A percentile compares a stretch with the other conserved stretches of the same genome.
phyloP scores from a whole-genome alignment of 2,888 invertebrate species.

The Drosophila ustulata region DNA sequence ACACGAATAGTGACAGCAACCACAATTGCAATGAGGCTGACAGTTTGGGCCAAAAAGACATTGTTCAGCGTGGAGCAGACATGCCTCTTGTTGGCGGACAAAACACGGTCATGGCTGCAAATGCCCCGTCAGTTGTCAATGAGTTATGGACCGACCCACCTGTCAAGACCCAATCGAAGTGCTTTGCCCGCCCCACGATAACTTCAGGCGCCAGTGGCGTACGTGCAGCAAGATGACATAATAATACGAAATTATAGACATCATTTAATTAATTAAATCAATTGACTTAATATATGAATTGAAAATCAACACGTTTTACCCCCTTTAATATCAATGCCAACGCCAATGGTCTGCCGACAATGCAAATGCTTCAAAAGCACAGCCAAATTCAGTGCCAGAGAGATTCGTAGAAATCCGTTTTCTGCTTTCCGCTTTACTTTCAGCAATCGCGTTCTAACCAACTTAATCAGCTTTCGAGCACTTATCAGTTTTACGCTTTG shows the following conservation, averaged over 20 bases:
- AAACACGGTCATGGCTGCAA: slow-evolving; percentile 5
- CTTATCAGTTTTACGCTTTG: slow-evolving; percentile 39
- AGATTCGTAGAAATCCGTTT: slow-evolving; percentile 46
- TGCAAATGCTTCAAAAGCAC: slow-evolving; percentile 27
- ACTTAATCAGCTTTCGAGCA: slow-evolving; percentile 53
- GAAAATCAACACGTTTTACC: not conserved
- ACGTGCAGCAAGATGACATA: not conserved
- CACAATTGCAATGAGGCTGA: slow-evolving; percentile 20
- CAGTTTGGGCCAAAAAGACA: slow-evolving; percentile 25
- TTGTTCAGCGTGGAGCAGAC: slow-evolving; percentile 5
- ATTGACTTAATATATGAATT: not conserved
- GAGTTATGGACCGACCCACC: slow-evolving; percentile 41
- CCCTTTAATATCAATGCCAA: not conserved
- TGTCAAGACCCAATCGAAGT: slow-evolving; percentile 26
- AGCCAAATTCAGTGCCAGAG: slow-evolving; percentile 25
- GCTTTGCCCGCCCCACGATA: slow-evolving; percentile 23
- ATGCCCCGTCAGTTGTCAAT: slow-evolving; percentile 30
- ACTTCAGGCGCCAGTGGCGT: slow-evolving; percentile 14
- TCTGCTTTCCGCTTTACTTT: slow-evolving; percentile 42
- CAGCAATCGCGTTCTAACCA: slow-evolving; percentile 27
- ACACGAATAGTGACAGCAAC: slow-evolving; percentile 9
- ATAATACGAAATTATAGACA: not conserved
- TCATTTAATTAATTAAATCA: not conserved
- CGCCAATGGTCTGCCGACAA: slow-evolving; percentile 10
- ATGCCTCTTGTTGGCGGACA: slow-evolving; percentile 9